Conservation (phyloP, 2,888 invertebrate species). For the Ornithoptera alexandrae region DNA sequence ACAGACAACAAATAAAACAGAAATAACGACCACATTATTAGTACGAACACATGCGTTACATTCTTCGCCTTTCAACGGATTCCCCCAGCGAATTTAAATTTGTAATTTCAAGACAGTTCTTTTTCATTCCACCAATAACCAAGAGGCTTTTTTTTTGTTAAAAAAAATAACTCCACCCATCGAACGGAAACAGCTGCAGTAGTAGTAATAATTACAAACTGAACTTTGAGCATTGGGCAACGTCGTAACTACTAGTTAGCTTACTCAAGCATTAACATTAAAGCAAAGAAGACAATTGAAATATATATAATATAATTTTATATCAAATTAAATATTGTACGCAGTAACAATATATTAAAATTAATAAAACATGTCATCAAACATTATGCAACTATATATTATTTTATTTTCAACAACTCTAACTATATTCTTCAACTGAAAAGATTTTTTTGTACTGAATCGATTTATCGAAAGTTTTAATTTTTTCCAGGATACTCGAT, state of each 20-base stretch:
- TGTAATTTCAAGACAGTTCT: constrained; percentile 64
- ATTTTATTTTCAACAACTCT: no score
- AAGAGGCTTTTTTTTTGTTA: constrained; percentile 58
- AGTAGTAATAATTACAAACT: constrained; percentile 71
- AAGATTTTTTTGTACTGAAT: no score
- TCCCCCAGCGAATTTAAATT: constrained; percentile 77
- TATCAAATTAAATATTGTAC: neutral
- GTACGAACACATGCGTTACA: constrained; percentile 70
- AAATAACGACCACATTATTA: constrained; percentile 47
- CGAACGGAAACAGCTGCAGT: constrained; percentile 76
- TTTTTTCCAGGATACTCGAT: no score
- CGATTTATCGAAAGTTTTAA: no score
- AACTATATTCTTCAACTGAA: no score
- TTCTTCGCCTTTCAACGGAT: constrained; percentile 66
- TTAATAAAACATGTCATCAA: no score
- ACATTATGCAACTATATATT: no score
- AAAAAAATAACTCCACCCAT: constrained; percentile 71
- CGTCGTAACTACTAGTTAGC: constrained; percentile 35
- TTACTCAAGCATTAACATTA: constrained; percentile 1
- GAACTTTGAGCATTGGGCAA: constrained; percentile 64
- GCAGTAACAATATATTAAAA: no score
- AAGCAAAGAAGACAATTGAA: constrained; percentile 11
- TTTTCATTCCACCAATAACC: constrained; percentile 66
- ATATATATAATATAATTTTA: neutral
- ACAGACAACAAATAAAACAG: constrained; percentile 34